Percentiles rank a stretch among this genome's conserved stretches.
Conservation (phyloP, 2,888 invertebrate species). For the Drosophila fulvimacula region DNA sequence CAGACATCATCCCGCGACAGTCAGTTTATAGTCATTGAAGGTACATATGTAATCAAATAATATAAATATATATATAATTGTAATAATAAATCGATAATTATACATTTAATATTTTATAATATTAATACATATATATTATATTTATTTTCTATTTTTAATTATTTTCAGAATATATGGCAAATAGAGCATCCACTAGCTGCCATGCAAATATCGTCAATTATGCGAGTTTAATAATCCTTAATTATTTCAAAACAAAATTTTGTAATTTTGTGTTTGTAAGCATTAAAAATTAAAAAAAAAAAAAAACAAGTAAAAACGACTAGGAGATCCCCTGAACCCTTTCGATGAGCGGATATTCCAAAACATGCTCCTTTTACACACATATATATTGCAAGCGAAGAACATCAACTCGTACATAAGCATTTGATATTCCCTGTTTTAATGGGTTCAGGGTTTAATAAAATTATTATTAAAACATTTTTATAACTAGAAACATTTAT, state of each 20-base stretch:
- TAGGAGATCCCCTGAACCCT: too few species aligned
- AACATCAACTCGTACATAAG: too few species aligned
- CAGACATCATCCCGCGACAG: conserved; percentile 77
- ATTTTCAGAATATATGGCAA: conserved; percentile 68
- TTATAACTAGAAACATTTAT: too few species aligned
- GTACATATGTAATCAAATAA: too few species aligned
- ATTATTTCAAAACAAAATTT: conserved; percentile 52
- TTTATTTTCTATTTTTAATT: background rate
- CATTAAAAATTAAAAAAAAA: conserved; percentile 4
- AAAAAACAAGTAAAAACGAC: background rate
- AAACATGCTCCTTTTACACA: too few species aligned
- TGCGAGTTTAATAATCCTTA: conserved; percentile 39
- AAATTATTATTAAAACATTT: too few species aligned
- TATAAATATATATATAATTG: background rate
- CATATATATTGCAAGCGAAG: too few species aligned
- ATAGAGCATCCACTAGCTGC: conserved; percentile 23
- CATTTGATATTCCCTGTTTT: too few species aligned
- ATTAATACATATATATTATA: background rate
- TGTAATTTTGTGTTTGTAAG: conserved; percentile 55
- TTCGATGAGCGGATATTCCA: too few species aligned
- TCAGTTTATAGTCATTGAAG: conserved; percentile 82
- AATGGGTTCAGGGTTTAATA: too few species aligned
- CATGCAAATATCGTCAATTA: conserved; percentile 21
- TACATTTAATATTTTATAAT: background rate
- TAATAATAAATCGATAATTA: background rate